Base-by-base conservation (phyloP, 1,140 invertebrate species). In the Hypothenemus hampei region DNA sequence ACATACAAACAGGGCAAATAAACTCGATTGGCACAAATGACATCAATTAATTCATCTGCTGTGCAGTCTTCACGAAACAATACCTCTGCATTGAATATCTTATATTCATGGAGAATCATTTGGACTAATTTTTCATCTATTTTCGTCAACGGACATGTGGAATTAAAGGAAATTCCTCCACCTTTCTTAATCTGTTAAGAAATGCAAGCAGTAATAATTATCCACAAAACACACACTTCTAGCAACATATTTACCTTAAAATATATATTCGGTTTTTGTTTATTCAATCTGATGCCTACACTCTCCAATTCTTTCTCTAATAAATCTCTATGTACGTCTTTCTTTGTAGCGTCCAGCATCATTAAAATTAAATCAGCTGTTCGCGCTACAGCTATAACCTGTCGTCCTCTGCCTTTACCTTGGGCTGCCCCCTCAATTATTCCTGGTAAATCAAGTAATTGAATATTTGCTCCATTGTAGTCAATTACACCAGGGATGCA, bases 401-500 rank as follows among this genome's bases (percentile, higher is more conserved):
- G 78, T 24, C 70, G 58, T n/a, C 66, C 89, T 73, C 89, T 78
- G 68, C 91, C 91, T 75, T 93, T 93, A 55, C 91, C 93, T 76
- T 93, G 90, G 16, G 93, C 86, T 67, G 95, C 95, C 59, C 94
- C 95, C 81, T 98, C 95, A 73, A 98, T 98, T 65, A 91, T 92
- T 69, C 95, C 96, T 60, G 96, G 96, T 64, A 98, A 81, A 84
- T 98, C 96, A 2, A 98, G 81, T 39, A 98, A 76, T 69, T 98
- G 97, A 70, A 99, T 99, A 71, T 98, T 98, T 13, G 96, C 96
- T 45, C 95, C 94, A 72, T 96, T 92, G 70, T 98, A 97, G 71
- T 97, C 89, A 60, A 98, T 97, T 0, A 98, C 95, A 52, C 97
- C 97, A 40, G 97, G 97, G 67, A 99, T 99, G 75, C 97, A 99